Base-by-base conservation (phyloP, 1,140 invertebrate genomes). In the Bombus pyrosoma region DNA sequence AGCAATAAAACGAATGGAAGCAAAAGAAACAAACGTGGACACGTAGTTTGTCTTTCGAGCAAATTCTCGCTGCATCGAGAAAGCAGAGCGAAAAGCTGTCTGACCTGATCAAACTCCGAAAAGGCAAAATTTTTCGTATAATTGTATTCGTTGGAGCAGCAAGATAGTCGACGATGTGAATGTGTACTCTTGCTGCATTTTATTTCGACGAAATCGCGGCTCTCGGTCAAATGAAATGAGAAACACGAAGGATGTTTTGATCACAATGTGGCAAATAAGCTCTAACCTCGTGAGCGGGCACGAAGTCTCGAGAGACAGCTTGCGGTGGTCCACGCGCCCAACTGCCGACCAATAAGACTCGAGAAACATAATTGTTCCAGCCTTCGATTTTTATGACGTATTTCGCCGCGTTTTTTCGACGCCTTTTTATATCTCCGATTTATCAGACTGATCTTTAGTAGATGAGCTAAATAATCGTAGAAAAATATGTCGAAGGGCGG, bases 311-410 rank as follows among this genome's bases (percentile, higher is more conserved):
- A 80, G 59, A 41, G 34, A 77, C 15, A 18, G 43, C 8, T n/a
- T 57, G 37, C 39, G 75, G 8, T 34, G 28, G 18, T 15, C 64
- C 47, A 25, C 43, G 66, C 76, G 47, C 77, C 34, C 69, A 86
- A 89, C 88, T 89, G 88, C 88, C 88, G 84, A 84, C 75, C 71
- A 89, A 93, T 92, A 92, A 94, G 92, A 94, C 93, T 93, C 81
- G 84, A 87, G 90, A 94, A 94, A 93, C 91, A 92, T 92, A 93
- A 90, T 82, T 69, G 53, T 87, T 87, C 82, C 86, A 90, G 89
- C 82, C 79, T 89, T 87, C 57, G 64, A 72, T 80, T 75, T 90
- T 81, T 37, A n/a, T 18, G 53, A 79, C 73, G 53, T 75, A 79
- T 87, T 68, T 79, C 41, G 47, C 18, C 47, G 47, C 47, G 66